phyloP scores from a whole-genome alignment of 2,888 invertebrate genomes.

The Gnatocerus cornutus region DNA sequence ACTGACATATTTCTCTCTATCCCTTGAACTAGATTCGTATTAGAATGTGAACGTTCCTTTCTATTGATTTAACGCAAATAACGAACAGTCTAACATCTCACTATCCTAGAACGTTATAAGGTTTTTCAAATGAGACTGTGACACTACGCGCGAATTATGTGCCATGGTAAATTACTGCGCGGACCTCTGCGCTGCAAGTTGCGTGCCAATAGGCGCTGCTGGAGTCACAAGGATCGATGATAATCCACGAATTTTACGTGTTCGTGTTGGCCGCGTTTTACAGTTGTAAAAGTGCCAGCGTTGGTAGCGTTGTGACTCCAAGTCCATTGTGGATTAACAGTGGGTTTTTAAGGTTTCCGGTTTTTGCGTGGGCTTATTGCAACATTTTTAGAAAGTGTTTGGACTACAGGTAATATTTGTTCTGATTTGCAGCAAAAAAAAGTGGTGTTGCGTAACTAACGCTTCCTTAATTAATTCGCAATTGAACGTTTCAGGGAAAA shows the following conservation, averaged over 20 bases:
- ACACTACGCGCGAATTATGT: constrained; percentile 40
- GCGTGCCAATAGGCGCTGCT: constrained; percentile 54
- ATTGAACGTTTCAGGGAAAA: neutral
- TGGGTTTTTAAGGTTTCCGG: constrained; percentile 1
- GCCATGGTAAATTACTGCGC: constrained; percentile 49
- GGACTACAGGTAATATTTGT: neutral
- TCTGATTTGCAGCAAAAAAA: neutral
- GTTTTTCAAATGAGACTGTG: constrained; percentile 49
- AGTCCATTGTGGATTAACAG: constrained; percentile 4
- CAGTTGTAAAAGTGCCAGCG: constrained; percentile 56
- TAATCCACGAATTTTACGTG: constrained; percentile 38
- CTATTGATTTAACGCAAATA: constrained; percentile 52
- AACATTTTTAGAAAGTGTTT: neutral
- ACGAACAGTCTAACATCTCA: constrained; percentile 50
- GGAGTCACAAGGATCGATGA: constrained; percentile 39
- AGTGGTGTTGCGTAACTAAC: constrained; percentile 2
- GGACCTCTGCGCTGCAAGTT: constrained; percentile 53
- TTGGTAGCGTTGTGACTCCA: constrained; percentile 2
- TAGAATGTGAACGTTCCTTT: constrained; percentile 56
- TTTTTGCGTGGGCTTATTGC: constrained; percentile 1
- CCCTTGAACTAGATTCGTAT: constrained; percentile 57
- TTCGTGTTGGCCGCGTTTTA: constrained; percentile 32
- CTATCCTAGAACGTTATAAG: constrained; percentile 9
- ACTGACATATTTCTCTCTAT: constrained; percentile 44
- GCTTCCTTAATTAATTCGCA: constrained; percentile 1